phyloP scores from a whole-genome alignment of 2,797 vertebrate species.

The Schizopygopsis pylzovi region DNA sequence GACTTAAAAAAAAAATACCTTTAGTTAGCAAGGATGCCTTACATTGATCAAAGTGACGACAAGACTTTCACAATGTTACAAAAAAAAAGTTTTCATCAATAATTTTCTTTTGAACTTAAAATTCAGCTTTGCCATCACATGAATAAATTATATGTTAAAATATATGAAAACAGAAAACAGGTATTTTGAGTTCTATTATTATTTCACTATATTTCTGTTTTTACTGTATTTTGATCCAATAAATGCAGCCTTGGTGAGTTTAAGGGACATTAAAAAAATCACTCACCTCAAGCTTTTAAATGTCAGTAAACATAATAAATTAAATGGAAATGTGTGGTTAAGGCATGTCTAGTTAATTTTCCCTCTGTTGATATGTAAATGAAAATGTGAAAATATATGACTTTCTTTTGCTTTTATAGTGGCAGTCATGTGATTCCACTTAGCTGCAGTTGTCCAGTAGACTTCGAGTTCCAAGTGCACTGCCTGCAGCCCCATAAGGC shows the following conservation, averaged over 20 bases:
- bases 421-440: constrained; percentile 80
- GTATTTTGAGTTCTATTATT: background rate
- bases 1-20: background rate
- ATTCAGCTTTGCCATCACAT: background rate
- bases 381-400: background rate
- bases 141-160: background rate
- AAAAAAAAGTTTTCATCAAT: background rate
- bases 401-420: constrained; percentile 60
- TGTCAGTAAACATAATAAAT: background rate
- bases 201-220: background rate
- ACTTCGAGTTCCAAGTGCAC: constrained; percentile 89
- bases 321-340: background rate
- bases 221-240: background rate
- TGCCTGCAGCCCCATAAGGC: constrained; percentile 82
- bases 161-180: background rate
- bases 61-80: background rate
- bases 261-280: background rate
- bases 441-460: constrained; percentile 89
- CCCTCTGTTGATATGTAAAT: background rate
- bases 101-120: background rate
- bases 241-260: background rate
- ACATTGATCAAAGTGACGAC: background rate
- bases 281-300: background rate
- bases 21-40: background rate
- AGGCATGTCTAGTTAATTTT: background rate